Base-by-base conservation (phyloP, 2,113 vertebrate species). In the Azemiops feae region DNA sequence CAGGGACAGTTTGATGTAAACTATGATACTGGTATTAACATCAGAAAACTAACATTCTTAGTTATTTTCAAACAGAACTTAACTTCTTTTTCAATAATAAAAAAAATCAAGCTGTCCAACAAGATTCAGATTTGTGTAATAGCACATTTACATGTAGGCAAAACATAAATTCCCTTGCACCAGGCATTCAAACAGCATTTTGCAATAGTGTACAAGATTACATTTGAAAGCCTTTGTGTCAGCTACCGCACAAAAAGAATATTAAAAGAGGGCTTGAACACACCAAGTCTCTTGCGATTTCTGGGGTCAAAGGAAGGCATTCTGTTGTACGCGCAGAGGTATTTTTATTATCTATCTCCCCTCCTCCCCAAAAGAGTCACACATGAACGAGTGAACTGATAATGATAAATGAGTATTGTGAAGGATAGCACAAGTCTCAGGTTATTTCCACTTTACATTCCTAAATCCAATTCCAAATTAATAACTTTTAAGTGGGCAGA, bases 1-100 rank as follows among this genome's bases (percentile, higher is more conserved):
- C 91, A 87, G 85, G 92, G 92, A 91, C 93, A 89, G 50, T 87
- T 91, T 22, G 16, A 81, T 58, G 91, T 94, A 91, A 58, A 93
- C 91, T 18, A 88, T 11, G 91, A 92, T 23, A 50, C 47, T 50
- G 47, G 47, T 50, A 93, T 88, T 60, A 74, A 85, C 25, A 91
- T 88, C 93, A 92, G 95, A 34, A 1, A 81, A 92, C 0, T n/a
- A 93, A 64, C 57, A 88, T 6, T n/a, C 85, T 30, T 81, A 54
- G 30, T 54, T 89, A 60, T 55, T 39, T 27, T 57, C 5, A 64
- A 34, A 60, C 53, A 25, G 34, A 93, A 34, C 69, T 87, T 88
- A 89, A 95, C 88, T 89, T 30, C 10, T 27, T 64, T 47, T 92
- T 47, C 27, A 47, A 18, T 1, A 25, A 91, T 23, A 23, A 25